Percentiles rank a stretch among this genome's conserved stretches.
phyloP scores from a whole-genome alignment of 2,888 invertebrate species.

The Monoplex corrugatus region DNA sequence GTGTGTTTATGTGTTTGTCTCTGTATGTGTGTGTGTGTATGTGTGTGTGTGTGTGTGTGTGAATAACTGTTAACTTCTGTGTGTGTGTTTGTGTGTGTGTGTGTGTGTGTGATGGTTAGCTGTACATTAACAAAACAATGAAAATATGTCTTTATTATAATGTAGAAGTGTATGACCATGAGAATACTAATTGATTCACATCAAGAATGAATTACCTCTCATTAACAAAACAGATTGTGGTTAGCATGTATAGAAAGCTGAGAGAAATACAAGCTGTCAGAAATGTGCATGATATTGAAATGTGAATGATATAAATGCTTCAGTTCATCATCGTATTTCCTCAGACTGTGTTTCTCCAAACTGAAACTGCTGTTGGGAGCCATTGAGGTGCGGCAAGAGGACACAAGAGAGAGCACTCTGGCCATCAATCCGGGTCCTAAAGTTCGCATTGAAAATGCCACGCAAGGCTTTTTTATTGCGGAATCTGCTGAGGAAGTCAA shows the following conservation, averaged over 20 bases:
- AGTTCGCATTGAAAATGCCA: slow-evolving; percentile 96
- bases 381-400: slow-evolving; percentile 93
- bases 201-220: no score
- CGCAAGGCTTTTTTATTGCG: slow-evolving; percentile 99
- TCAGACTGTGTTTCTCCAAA: slow-evolving; percentile 98
- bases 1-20: slow-evolving; percentile 16
- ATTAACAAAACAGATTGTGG: no score
- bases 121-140: no score
- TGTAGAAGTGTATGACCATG: no score
- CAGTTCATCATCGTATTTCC: no score
- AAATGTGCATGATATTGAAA: no score
- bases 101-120: background rate
- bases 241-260: no score
- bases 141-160: no score
- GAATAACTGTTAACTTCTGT: background rate
- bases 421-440: slow-evolving; percentile 96
- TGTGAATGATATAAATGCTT: no score
- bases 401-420: slow-evolving; percentile 95
- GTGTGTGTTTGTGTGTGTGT: background rate
- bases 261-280: no score
- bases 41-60: slow-evolving; percentile 15
- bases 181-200: no score
- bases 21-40: background rate
- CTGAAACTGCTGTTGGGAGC: slow-evolving; percentile 97
- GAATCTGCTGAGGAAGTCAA: slow-evolving; percentile 99